Evolutionary conservation across 2,888 invertebrate species (phyloP), one percentile per base, ranked within the genome.

Genomic region (Crocallis elinguaria): DNA sequence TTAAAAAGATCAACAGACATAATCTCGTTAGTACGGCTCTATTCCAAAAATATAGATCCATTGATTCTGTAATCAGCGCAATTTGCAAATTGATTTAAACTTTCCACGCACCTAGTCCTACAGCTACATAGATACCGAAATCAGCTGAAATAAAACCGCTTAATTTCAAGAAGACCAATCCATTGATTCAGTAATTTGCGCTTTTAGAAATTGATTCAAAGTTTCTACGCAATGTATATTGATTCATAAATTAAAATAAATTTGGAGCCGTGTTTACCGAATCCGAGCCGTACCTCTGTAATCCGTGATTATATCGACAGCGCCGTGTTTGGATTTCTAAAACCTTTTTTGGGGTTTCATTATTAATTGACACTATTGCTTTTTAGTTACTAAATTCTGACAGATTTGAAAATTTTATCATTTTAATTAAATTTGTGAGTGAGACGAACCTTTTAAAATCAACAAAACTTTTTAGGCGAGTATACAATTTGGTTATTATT

Each of bases 291-390:
- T 43, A 21, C 19, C 21, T n/a, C 14, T 46, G 37, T 46, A 46
- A 46, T 37, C 30, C 7, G 1, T 17, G 46, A 46, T 37, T 38
- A 48, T 17, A 39, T 32, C 17, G 38, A 39, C 30, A 38, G 14
- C 14, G 17, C 32, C 13, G 37, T 37, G 32, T 32, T 38, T 30
- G 7, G 36, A n/a, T 9, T 25, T 9, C 25, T 7, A 25, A 25
- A 16, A 17, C 8, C 21, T 6, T n/a, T 17, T 8, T 44, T 35
- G 13, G 35, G 27, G 44, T 43, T 33, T 33, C 14, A 11, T 33
- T 12, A 33, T 33, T 33, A 16, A 14, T 9, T 14, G 32, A 1
- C 14, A 13, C 14, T 32, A 13, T n/a, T n/a, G n/a, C n/a, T n/a
- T n/a, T n/a, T n/a, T n/a, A n/a, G n/a, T n/a, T n/a, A n/a, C n/a